Evolutionary conservation across 2,113 vertebrate genomes (phyloP), one percentile per base, ranked within the genome.

Genomic region (Cololabis saira): DNA sequence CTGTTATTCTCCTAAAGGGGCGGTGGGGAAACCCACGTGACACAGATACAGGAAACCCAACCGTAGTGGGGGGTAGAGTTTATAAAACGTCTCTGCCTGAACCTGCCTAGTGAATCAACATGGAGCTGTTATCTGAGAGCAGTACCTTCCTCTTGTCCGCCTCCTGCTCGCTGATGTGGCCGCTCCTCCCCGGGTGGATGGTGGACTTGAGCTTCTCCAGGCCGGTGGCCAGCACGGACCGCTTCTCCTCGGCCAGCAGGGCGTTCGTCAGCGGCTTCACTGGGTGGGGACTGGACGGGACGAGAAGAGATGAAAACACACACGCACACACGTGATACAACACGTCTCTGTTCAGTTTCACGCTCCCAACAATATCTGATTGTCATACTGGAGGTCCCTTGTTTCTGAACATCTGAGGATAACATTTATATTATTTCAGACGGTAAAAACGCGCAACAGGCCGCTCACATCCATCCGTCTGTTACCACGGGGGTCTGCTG

Each of bases 211-310:
- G 92, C 84, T 94, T 96, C 88, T 97, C 96, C 80, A 96, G 89
- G 27, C 94, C 92, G 0, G 92, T 93, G 90, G 87, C 94, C 72
- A 96, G 91, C 1, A 95, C 95, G 0, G 92, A 93, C 40, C 86
- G 92, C 90, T 92, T 95, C 79, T 96, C 95, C 0, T 93, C 89
- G 17, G 47, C 49, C 78, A 73, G 48, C 30, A 50, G 51, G 82
- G 81, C 55, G 0, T 93, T 66, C 1, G 87, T 96, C 86, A 98
- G 93, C 52, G 98, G 97, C 87, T 95, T 98, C 92, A 98, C 96
- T 0, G 91, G 95, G 74, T 98, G 96, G 11, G 96, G 97, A 75
- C 97, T 98, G 87, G 0, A 30, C 50, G 44, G 15, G 40, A 51
- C n/a, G 21, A 53, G 17, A 61, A 51, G 3, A 53, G 6, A 42